phyloP scores from a whole-genome alignment of 2,113 vertebrate species.

The Aegotheles bennettii region DNA sequence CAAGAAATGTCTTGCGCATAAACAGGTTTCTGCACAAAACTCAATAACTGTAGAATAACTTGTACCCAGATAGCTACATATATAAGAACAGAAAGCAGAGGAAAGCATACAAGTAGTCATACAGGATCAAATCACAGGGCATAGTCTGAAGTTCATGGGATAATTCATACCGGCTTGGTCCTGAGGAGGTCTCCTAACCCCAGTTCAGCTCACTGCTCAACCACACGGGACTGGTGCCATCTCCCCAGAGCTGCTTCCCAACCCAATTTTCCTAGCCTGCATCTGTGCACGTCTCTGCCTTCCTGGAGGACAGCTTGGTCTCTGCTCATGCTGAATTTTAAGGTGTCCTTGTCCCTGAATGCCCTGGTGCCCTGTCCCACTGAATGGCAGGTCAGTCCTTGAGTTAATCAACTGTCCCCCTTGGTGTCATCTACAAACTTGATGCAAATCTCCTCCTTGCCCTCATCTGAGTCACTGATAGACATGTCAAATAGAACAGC shows the following conservation, averaged over 20 bases:
- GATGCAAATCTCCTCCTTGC: rapidly evolving
- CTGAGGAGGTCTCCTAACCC: not conserved
- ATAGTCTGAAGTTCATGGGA: not conserved
- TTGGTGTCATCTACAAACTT: not conserved
- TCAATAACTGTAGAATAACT: not conserved
- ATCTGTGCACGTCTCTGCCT: not conserved
- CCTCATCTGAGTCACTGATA: too few species aligned
- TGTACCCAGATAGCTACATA: not conserved
- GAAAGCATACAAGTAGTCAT: not conserved
- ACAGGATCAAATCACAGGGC: not conserved
- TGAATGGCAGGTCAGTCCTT: not conserved
- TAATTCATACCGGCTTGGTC: not conserved
- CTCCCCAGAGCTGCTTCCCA: not conserved
- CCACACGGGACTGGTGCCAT: rapidly evolving
- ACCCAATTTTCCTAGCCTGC: rapidly evolving
- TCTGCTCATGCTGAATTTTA: not conserved
- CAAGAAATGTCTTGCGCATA: not conserved
- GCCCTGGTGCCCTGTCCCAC: too few species aligned
- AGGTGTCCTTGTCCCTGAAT: rapidly evolving
- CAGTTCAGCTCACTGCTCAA: rapidly evolving
- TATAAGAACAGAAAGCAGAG: not conserved
- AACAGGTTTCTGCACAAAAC: not conserved
- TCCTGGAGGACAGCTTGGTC: not conserved
- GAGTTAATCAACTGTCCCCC: not conserved
- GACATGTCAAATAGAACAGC: not conserved